Base-by-base conservation (phyloP, 2,113 vertebrate species). In the Thunnus maccoyii region DNA sequence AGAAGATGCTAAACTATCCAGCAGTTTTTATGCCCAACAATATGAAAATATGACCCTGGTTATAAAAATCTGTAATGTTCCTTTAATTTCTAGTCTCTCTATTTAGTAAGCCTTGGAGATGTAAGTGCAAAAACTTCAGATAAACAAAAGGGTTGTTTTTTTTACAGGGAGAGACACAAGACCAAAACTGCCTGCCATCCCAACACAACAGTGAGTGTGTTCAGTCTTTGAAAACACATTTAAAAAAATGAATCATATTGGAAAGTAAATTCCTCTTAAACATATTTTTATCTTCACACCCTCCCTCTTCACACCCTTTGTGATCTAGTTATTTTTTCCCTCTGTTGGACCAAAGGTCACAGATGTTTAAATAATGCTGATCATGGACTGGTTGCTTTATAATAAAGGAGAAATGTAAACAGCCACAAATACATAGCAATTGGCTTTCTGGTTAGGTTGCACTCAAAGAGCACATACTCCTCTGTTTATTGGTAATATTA, bases 161-260 rank as follows among this genome's bases (percentile, higher is more conserved):
- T 7, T 88, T 60, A 66, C 80, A 96, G 93, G 89, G 20, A 88
- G 88, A 88, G 87, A 94, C 22, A 1, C n/a, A 0, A 80, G 79
- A 64, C 9, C 4, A 17, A 91, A 93, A 71, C 92, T 95, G 36
- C 95, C 95, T n/a, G 91, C 91, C 71, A 80, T 95, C 84, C 95
- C 95, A 7, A 70, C 82, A 73, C 5, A 13, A 41, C 7, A 13
- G 94, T 95, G 62, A 90, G 92, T 69, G 18, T 17, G 2, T 44
- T 16, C 7, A 4, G 13, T 11, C 4, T 47, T n/a, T 52, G 8
- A 51, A 15, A 20, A 17, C 32, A 41, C 5, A 13, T 8, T 25
- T 13, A 20, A 48, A 22, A 22, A 22, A 27, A 63, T 72, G 71
- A 72, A n/a, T 85, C 57, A 63, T 2, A 16, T 1, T 57, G 57